Evolutionary conservation across 2,113 vertebrate species (phyloP).

Genomic region (Pycnonotus jocosus): DNA sequence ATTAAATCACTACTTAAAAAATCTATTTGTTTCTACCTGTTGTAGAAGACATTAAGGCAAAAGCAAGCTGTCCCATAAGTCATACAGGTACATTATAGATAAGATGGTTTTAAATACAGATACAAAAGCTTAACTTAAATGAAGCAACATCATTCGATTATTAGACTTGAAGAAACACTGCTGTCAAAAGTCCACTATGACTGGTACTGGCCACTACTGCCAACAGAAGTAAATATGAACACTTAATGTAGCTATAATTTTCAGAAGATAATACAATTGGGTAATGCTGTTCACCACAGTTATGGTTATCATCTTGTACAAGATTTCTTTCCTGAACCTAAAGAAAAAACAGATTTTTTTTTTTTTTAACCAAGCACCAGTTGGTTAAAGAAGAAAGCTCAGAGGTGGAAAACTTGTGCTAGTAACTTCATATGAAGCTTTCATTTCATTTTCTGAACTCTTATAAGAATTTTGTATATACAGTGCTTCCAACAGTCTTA

Average conservation of each 20-base stretch:
- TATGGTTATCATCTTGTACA: not conserved
- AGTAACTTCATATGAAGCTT: not conserved
- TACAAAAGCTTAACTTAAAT: not conserved
- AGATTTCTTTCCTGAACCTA: not conserved
- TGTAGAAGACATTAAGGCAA: not conserved
- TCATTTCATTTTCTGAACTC: not conserved
- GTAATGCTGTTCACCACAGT: not conserved
- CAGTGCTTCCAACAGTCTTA: not conserved
- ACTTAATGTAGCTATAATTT: not conserved
- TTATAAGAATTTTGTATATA: not conserved
- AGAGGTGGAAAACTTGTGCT: not conserved
- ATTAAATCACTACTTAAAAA: not conserved
- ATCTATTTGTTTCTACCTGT: not conserved
- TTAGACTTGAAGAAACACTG: not conserved
- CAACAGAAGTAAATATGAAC: not conserved
- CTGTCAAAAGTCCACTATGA: not conserved
- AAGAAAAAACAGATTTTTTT: not conserved
- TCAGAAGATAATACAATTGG: not conserved
- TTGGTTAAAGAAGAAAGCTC: not conserved
- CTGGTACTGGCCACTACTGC: not conserved
- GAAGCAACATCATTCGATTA: not conserved
- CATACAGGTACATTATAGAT: not conserved
- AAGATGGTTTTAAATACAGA: not conserved
- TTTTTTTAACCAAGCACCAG: not conserved
- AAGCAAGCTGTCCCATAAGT: not conserved